Conservation (phyloP, 2,113 vertebrate genomes). For the Pseudorhombus dupliciocellatus region DNA sequence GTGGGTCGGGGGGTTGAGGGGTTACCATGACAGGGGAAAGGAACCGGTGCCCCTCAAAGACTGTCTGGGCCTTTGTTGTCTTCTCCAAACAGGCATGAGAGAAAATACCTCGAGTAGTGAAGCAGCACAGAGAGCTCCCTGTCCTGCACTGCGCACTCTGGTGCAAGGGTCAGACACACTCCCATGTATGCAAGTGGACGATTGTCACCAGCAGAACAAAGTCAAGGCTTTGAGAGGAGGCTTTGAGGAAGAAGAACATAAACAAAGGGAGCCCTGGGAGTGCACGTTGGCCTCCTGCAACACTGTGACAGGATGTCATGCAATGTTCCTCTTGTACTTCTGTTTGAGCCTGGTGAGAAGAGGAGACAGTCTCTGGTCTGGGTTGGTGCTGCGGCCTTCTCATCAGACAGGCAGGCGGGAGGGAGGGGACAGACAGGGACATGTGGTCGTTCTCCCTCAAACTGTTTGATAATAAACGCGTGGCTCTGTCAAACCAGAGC, state of each 20-base stretch:
- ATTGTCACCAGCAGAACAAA: constrained; percentile 32
- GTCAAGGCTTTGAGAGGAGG: constrained; percentile 19
- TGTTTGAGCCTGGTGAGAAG: constrained; percentile 18
- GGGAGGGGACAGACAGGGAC: constrained; percentile 35
- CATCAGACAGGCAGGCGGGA: constrained; percentile 44
- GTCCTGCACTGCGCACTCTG: constrained; percentile 23
- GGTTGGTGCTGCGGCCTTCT: constrained; percentile 32
- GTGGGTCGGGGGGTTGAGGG: background rate
- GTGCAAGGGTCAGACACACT: constrained; percentile 2
- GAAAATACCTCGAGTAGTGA: constrained; percentile 26
- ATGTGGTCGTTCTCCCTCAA: constrained; percentile 36
- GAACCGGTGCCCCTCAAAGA: constrained; percentile 56
- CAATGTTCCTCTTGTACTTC: constrained; percentile 16
- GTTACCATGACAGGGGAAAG: constrained; percentile 45
- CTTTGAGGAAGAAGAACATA: constrained; percentile 31
- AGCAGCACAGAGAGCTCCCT: constrained; percentile 8
- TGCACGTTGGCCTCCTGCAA: constrained; percentile 31
- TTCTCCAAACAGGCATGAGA: constrained; percentile 47
- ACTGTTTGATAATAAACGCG: constrained; percentile 40
- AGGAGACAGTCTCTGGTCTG: constrained; percentile 22
- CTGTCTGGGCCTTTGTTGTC: constrained; percentile 60
- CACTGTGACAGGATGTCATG: constrained; percentile 53
- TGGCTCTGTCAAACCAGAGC: constrained; percentile 41
- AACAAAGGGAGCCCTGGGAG: constrained; percentile 56
- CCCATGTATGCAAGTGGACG: constrained; percentile 10